Evolutionary conservation across 2,797 vertebrate genomes (phyloP).

Genomic region (Premnoplex brunnescens): DNA sequence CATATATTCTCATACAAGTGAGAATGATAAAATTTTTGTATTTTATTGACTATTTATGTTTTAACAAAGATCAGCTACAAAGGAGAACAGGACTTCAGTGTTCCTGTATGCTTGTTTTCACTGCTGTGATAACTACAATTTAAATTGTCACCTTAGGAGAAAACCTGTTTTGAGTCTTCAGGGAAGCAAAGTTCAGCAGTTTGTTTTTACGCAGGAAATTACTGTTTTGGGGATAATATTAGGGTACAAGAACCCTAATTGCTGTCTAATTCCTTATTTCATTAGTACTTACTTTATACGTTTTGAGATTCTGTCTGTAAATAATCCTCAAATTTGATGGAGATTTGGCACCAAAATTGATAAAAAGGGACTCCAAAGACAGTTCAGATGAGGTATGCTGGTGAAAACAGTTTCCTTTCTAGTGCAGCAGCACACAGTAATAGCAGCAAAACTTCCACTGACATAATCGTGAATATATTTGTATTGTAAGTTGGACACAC

Average conservation of each 20-base stretch:
- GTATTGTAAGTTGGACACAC: background rate
- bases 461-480: background rate
- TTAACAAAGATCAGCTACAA: background rate
- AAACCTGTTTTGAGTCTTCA: slow-evolving; percentile 25
- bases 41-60: background rate
- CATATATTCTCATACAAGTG: background rate
- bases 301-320: background rate
- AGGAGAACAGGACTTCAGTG: background rate
- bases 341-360: background rate
- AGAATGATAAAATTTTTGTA: background rate
- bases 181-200: slow-evolving; percentile 3
- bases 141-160: background rate
- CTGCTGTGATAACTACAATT: background rate
- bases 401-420: background rate
- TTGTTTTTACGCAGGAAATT: slow-evolving; percentile 36
- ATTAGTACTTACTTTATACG: background rate
- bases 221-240: background rate
- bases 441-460: background rate
- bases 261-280: background rate
- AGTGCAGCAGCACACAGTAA: background rate
- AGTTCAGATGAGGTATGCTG: background rate
- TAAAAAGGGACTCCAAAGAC: background rate
- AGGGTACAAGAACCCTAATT: background rate
- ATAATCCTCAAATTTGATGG: background rate
- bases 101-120: background rate